Conservation (phyloP, 2,888 invertebrate species). For the Ennomos fuscantarius region DNA sequence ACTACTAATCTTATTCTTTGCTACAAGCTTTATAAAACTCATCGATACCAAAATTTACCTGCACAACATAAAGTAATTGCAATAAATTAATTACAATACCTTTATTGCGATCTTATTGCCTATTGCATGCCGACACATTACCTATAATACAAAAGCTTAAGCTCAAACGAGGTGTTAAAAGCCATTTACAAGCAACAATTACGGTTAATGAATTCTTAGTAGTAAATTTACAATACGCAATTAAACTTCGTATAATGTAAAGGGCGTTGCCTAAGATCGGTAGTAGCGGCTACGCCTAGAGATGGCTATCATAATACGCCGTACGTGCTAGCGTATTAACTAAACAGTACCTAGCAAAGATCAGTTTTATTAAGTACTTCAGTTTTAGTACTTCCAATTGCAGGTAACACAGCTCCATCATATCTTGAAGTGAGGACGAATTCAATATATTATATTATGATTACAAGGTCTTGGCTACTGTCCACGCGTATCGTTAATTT, state of each 20-base stretch:
- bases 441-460: background rate
- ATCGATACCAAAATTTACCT: constrained; percentile 4
- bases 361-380: no score
- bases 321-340: constrained; percentile 64
- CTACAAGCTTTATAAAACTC: no score
- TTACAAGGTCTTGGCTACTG: constrained; percentile 18
- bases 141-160: constrained; percentile 10
- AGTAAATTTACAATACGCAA: constrained; percentile 66
- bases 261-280: constrained; percentile 62
- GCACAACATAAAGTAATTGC: constrained; percentile 11
- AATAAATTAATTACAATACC: constrained; percentile 16
- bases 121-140: background rate
- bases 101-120: constrained; percentile 19
- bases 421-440: constrained; percentile 2
- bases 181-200: constrained; percentile 27
- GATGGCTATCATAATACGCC: constrained; percentile 74
- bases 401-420: background rate
- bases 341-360: constrained; percentile 27
- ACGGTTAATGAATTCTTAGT: constrained; percentile 46
- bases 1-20: no score
- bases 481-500: constrained; percentile 16
- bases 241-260: constrained; percentile 70
- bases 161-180: constrained; percentile 34
- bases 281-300: constrained; percentile 68
- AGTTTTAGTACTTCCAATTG: no score